Evolutionary conservation across 2,113 vertebrate genomes (phyloP).

Genomic region (Caranx ignobilis): DNA sequence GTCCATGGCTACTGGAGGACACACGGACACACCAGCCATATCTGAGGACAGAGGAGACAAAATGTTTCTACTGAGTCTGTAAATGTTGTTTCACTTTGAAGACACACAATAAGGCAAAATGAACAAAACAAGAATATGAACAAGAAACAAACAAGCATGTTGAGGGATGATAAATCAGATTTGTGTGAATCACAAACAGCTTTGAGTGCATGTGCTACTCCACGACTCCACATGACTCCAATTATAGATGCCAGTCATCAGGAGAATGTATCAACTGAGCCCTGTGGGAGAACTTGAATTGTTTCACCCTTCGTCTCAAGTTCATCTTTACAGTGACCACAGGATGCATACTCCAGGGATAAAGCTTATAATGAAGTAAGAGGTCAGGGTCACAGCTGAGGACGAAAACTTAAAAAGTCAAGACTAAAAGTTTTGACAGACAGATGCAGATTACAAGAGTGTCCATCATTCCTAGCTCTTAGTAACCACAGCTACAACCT

Average conservation of each 20-base stretch:
- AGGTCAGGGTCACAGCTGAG: not conserved
- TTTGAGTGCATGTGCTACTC: too few species aligned
- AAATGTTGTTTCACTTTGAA: not conserved
- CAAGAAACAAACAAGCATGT: not conserved
- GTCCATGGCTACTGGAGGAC: slow-evolving; percentile 89
- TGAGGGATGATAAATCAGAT: not conserved
- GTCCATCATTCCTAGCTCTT: not conserved
- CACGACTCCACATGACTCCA: not conserved
- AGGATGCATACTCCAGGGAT: not conserved
- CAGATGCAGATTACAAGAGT: not conserved
- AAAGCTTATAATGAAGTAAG: not conserved
- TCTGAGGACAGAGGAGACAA: slow-evolving; percentile 73
- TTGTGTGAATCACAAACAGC: not conserved
- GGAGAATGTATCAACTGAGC: not conserved
- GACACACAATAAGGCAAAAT: not conserved
- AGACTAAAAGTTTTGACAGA: not conserved
- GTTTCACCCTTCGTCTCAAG: too few species aligned
- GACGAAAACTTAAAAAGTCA: not conserved
- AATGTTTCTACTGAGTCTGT: not conserved
- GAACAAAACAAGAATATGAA: not conserved
- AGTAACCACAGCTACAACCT: too few species aligned
- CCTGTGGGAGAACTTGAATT: too few species aligned
- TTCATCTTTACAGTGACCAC: not conserved
- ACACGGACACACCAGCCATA: slow-evolving; percentile 82
- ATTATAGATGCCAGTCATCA: not conserved